A percentile compares a stretch with the other conserved stretches of the same genome.
These are phyloP conservation scores for Sitobion miscanthi DNA, from an alignment of 1,140 invertebrate species.

Conservation along the genomic window DNA sequence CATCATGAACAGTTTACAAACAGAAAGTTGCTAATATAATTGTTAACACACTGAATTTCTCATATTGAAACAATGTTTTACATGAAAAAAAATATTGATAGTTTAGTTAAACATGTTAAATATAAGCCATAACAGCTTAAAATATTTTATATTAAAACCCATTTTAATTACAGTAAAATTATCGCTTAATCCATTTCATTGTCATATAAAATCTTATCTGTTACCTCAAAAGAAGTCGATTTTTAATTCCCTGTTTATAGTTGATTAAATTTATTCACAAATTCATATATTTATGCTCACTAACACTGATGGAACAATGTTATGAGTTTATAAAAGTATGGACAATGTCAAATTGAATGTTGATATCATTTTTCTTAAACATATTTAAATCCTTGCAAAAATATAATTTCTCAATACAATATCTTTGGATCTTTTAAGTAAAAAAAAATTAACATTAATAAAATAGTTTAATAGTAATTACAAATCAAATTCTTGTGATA, in stretches of 20 bases:
- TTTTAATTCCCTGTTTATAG: background rate
- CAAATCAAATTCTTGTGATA: background rate
- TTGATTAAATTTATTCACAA: background rate
- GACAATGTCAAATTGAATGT: background rate
- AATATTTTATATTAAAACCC: background rate
- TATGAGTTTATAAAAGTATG: background rate
- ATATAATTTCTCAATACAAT: background rate
- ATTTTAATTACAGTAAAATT: slow-evolving; percentile 1
- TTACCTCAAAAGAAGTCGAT: background rate
- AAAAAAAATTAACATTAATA: slow-evolving; percentile 5
- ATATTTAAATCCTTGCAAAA: background rate
- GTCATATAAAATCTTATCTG: background rate
- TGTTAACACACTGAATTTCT: background rate
- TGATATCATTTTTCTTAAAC: background rate
- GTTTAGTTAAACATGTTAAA: background rate
- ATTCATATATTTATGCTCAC: background rate
- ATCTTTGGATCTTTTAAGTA: background rate
- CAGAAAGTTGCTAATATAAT: background rate
- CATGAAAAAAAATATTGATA: background rate
- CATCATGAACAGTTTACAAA: background rate
- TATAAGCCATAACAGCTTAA: background rate
- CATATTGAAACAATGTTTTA: background rate
- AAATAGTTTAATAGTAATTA: background rate
- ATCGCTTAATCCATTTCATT: background rate
- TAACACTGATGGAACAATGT: background rate